phyloP scores from a whole-genome alignment of 1,140 invertebrate genomes.

The Atopsyche davidsoni region DNA sequence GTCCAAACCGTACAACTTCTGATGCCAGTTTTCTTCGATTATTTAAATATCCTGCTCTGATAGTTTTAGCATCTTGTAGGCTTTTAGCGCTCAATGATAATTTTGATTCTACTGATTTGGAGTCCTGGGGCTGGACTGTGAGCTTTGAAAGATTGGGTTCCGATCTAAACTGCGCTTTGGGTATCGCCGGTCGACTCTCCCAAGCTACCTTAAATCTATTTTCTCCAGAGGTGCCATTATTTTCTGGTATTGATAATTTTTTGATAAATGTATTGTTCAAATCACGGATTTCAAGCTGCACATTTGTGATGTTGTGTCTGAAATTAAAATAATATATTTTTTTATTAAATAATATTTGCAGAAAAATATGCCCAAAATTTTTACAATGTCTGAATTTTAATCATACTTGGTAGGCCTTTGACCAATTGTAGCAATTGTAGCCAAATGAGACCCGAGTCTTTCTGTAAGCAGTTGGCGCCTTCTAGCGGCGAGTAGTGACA shows the following conservation, averaged over 20 bases:
- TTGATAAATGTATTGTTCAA: slow-evolving; percentile 41
- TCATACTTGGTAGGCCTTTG: slow-evolving; percentile 40
- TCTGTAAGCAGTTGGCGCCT: slow-evolving; percentile 41
- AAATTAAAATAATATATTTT: slow-evolving; percentile 15
- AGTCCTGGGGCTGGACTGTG: slow-evolving; percentile 31
- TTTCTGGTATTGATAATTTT: slow-evolving; percentile 34
- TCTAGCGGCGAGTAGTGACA: slow-evolving; percentile 49
- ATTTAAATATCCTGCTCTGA: slow-evolving; percentile 40
- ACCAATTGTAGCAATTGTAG: slow-evolving; percentile 38
- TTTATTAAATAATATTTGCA: neutral
- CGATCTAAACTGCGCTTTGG: neutral
- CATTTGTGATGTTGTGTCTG: slow-evolving; percentile 40
- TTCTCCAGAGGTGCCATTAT: slow-evolving; percentile 2
- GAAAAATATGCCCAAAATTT: neutral
- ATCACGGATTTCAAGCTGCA: slow-evolving; percentile 43
- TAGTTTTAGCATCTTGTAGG: slow-evolving; percentile 40
- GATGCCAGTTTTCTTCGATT: slow-evolving; percentile 39
- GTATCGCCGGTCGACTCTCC: neutral
- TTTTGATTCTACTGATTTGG: slow-evolving; percentile 43
- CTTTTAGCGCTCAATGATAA: slow-evolving; percentile 40
- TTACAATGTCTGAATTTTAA: slow-evolving; percentile 1
- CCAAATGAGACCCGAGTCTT: slow-evolving; percentile 40
- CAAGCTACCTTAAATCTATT: slow-evolving; percentile 1
- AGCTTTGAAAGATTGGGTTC: slow-evolving; percentile 1
- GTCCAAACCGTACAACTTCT: slow-evolving; percentile 23